Conservation (phyloP, 2,113 vertebrate genomes). For the Prionailurus bengalensis region DNA sequence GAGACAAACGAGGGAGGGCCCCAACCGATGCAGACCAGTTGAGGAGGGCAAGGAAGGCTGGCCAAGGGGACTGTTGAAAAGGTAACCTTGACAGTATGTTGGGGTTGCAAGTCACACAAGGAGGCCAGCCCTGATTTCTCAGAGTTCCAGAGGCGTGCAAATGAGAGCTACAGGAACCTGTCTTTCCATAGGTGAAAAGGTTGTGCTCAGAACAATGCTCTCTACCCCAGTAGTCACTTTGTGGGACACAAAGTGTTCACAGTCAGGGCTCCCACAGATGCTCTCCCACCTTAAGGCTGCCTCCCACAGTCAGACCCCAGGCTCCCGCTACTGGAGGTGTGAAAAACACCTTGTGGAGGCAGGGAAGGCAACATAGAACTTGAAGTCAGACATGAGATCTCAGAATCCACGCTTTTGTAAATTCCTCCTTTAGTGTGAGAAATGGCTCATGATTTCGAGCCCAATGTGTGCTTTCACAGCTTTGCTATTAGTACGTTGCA, state of each 20-base stretch:
- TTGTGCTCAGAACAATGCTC: neutral
- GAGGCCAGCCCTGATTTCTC: neutral
- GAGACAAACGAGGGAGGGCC: neutral
- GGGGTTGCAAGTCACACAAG: neutral
- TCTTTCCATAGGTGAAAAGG: neutral
- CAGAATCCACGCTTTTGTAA: neutral
- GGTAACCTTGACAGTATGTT: neutral
- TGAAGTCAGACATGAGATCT: neutral
- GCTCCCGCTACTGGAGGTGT: neutral
- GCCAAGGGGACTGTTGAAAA: no score
- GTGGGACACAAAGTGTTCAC: neutral
- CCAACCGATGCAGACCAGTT: neutral
- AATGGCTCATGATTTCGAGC: neutral
- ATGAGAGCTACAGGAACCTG: neutral
- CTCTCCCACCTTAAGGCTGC: neutral
- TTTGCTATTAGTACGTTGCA: neutral
- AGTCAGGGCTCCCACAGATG: fast-evolving
- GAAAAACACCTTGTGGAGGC: neutral
- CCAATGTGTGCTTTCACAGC: neutral
- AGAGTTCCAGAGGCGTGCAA: neutral
- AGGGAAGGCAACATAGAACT: neutral
- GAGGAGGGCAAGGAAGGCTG: neutral
- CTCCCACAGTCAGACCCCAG: neutral
- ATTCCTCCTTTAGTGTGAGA: neutral
- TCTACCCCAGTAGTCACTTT: neutral